Percentiles rank a stretch among this genome's conserved stretches.
These are phyloP conservation scores for Neotragus moschatus DNA, from an alignment of 2,113 vertebrate genomes.

Conservation along the genomic window DNA sequence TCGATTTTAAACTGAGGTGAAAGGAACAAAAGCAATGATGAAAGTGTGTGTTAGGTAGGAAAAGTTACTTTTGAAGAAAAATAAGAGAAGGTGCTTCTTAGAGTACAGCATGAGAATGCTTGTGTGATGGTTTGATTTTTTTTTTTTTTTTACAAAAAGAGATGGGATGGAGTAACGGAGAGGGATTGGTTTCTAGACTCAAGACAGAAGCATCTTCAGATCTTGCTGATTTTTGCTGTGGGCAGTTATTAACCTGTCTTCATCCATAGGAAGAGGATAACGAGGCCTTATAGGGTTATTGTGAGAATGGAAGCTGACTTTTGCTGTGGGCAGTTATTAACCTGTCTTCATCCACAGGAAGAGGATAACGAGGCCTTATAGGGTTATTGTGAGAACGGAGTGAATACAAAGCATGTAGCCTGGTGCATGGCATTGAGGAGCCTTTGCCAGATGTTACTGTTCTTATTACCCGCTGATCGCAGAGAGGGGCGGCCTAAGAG, in stretches of 20 bases:
- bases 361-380: neutral
- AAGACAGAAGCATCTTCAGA: neutral
- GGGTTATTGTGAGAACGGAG: neutral
- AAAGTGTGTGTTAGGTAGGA: neutral
- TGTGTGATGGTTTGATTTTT: neutral
- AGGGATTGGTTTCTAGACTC: neutral
- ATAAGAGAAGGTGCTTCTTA: neutral
- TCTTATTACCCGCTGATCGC: neutral
- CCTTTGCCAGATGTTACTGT: neutral
- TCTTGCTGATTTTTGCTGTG: neutral
- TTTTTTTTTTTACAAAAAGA: neutral
- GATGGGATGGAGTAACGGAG: neutral
- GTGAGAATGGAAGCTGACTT: neutral
- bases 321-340: neutral
- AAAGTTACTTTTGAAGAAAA: neutral
- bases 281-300: neutral
- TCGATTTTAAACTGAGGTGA: neutral
- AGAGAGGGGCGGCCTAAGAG: neutral
- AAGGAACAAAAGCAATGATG: neutral
- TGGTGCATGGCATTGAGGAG: neutral
- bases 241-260: neutral
- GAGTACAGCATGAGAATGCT: neutral
- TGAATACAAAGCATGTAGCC: neutral
- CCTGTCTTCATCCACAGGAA: neutral
- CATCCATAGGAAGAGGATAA: neutral